Base-by-base conservation (phyloP, 2,113 vertebrate genomes). In the Oceanites oceanicus region DNA sequence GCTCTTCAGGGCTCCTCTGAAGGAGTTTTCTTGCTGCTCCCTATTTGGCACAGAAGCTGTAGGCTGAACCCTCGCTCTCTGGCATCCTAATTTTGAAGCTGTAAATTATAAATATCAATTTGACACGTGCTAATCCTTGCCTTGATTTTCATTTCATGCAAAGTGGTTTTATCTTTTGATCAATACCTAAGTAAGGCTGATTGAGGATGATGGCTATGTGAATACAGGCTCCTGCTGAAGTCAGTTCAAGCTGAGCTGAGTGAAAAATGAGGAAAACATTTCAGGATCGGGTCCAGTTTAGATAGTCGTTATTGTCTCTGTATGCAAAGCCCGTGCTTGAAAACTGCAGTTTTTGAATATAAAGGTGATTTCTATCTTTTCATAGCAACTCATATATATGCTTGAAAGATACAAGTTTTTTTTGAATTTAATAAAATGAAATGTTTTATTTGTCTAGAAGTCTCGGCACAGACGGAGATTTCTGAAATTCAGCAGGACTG, bases 401-500 rank as follows among this genome's bases (percentile, higher is more conserved):
- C 59, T 86, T 81, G 36, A 38, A 89, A 88, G n/a, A 38, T 29
- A n/a, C 10, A 66, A 55, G 15, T 10, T 73, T 56, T 52, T 52
- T 88, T 59, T 71, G 11, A 85, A 71, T 93, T 80, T 85, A 42
- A 78, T 83, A 88, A 40, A 56, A 23, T 70, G 58, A 91, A 85
- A 76, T 42, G 20, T 96, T 94, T 72, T 95, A 5, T 92, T 93
- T 96, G 29, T 97, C 81, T 86, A 99, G 98, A 98, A 97, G 97
- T 98, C 93, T 98, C 98, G 32, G 97, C 98, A 12, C 98, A 98
- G 94, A 98, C 97, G 4, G 98, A 99, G 90, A 97, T 98, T 95
- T 98, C 97, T 97, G 98, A 98, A 93, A 97, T 98, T 88, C 98
- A 98, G 67, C 98, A 98, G 36, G 98, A 98, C 72, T 98, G 98